These are phyloP conservation scores for Pyrocephalus nanus DNA, from an alignment of 2,797 vertebrate genomes.

Conservation along the genomic window DNA sequence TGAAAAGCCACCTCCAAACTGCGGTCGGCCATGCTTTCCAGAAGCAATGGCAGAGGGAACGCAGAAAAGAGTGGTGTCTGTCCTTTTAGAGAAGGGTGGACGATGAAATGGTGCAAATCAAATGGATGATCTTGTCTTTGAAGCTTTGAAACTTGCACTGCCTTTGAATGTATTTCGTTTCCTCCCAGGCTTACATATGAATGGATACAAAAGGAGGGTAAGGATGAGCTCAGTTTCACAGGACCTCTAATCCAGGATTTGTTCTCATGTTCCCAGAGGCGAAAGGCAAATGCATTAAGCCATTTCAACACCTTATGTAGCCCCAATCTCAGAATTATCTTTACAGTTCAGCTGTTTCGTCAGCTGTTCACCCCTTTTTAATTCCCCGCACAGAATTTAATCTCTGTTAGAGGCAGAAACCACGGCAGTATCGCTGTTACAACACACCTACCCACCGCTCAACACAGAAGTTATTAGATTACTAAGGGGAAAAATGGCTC, in stretches of 20 bases:
- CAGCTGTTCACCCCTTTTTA: constrained; percentile 38
- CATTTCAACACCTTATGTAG: constrained; percentile 20
- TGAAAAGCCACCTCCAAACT: neutral
- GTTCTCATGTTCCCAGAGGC: constrained; percentile 47
- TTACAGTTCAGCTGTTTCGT: constrained; percentile 34
- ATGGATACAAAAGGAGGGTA: neutral
- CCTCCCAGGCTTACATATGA: neutral
- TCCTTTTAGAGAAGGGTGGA: neutral
- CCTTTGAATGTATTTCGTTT: neutral
- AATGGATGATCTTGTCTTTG: neutral
- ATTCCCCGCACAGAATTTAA: constrained; percentile 28
- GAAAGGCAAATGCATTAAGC: constrained; percentile 28
- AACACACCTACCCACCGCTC: neutral
- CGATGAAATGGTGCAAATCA: neutral
- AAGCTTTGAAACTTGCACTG: neutral
- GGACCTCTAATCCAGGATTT: constrained; percentile 48
- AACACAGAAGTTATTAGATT: neutral
- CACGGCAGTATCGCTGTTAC: neutral
- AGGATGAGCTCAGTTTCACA: neutral
- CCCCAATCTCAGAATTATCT: constrained; percentile 55
- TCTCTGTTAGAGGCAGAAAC: constrained; percentile 16
- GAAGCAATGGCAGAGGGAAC: neutral
- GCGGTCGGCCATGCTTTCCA: accelerated
- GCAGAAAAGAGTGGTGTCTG: neutral
- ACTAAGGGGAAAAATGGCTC: neutral